Evolutionary conservation across 2,888 invertebrate species (phyloP).

Genomic region (Dynastes tityus): DNA sequence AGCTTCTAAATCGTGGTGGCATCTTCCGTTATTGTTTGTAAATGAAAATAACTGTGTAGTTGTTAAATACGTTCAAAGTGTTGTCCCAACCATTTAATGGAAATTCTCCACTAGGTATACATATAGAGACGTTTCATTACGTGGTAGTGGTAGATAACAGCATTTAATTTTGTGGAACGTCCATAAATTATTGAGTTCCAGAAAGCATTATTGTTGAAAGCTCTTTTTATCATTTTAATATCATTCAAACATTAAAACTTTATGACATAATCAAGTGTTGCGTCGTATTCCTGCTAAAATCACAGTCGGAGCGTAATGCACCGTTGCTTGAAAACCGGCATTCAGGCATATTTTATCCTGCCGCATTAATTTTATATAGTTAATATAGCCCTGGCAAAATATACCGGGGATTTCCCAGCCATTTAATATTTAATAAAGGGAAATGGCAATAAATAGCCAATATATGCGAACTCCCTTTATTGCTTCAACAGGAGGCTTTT

Average conservation of each 20-base stretch:
- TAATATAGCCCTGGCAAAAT: constrained; percentile 13
- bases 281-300: background rate
- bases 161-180: too few relatives aligned
- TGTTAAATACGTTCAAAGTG: too few relatives aligned
- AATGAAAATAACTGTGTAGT: too few relatives aligned
- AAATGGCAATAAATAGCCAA: constrained; percentile 37
- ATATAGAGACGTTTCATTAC: too few relatives aligned
- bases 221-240: background rate
- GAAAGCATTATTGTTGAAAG: too few relatives aligned
- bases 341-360: constrained; percentile 6
- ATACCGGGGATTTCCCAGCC: constrained; percentile 13
- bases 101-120: too few relatives aligned
- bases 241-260: background rate
- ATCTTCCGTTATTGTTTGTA: too few relatives aligned
- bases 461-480: constrained; percentile 46
- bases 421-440: constrained; percentile 44
- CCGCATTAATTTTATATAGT: constrained; percentile 19
- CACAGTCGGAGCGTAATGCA: background rate
- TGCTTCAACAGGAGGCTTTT: constrained; percentile 28
- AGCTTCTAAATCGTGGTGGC: too few relatives aligned
- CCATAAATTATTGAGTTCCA: background rate
- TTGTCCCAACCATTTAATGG: too few relatives aligned
- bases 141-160: too few relatives aligned
- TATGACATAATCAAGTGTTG: background rate
- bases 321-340: background rate